Evolutionary conservation across 2,797 vertebrate species (phyloP), one percentile per base, ranked within the genome.

Genomic region (Tarsius wallacei): DNA sequence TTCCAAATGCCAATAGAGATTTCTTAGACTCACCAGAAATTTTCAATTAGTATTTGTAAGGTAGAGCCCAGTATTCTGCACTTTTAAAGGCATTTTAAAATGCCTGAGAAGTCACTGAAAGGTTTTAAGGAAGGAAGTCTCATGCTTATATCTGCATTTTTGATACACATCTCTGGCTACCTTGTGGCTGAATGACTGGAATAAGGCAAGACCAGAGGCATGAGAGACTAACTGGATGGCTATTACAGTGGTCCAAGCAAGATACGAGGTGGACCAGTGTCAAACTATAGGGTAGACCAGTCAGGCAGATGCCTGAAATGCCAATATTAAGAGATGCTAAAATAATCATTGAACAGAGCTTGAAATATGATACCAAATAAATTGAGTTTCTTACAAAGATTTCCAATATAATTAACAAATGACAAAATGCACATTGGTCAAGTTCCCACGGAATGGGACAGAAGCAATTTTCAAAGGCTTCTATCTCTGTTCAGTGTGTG

Each of bases 141-240:
- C 13, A 14, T 88, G 14, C 17, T 91, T 22, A 76, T 5, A 84
- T 89, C 59, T 93, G 14, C 21, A 89, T 94, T 88, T 95, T 49
- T 89, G 88, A 76, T 9, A 73, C 19, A 87, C 5, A 80, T 1
- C 4, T 71, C 88, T 90, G 31, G 17, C 31, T 68, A n/a, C 6
- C 13, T 12, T 70, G 3, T 53, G 70, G 12, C 22, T 53, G 36
- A 94, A 53, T 73, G 55, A 64, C 66, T 90, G 10, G 28, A 77
- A 63, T 53, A 93, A 87, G 53, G 17, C n/a, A 89, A 83, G 12
- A 36, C 2, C 36, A 89, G 61, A 93, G 51, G 28, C 16, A 89
- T 26, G 15, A 93, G 15, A 93, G 51, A 70, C 17, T 42, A 94
- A 88, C 51, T 24, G 31, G 1, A 66, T 66, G 12, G 16, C 15